Base-by-base conservation (phyloP, 64 coral and sea anemone genomes). In the Montipora sp. region DNA sequence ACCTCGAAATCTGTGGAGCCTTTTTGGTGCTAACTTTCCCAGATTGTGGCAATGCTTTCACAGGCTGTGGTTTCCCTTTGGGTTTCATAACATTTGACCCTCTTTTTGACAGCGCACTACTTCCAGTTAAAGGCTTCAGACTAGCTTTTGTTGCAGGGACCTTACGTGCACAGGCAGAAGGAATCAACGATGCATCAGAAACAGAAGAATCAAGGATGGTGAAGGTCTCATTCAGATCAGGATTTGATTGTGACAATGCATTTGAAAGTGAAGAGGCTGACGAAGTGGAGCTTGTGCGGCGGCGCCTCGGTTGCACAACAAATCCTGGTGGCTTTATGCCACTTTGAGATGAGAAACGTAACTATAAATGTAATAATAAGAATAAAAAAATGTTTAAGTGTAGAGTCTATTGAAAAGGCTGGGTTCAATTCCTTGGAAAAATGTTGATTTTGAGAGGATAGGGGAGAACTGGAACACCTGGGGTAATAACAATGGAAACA, bases 161-260 rank as follows among this genome's bases (percentile, higher is more conserved):
- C 15, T 84, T 84, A 47, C 82, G 82, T 22, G 82, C 5, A 44
- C 82, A 85, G 82, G n/a, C 16, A 72, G 27, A 22, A 12, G 65
- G 82, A 49, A 85, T 20, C 48, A 47, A 70, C 21, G 82, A 44
- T 46, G 65, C n/a, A 47, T 85, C 82, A 50, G 63, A 71, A 18
- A 47, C 19, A 4, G 45, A 72, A 71, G 60, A 43, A 19, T 72
- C 78, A 7, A 73, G 45, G 15, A 93, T 9, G 10, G 76, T 80
- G 60, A 93, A 93, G 1, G 91, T 88, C 11, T 93, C 91, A 80
- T 93, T 93, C 21, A 80, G 16, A 48, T 90, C 77, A 83, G 71
- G 55, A 79, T 59, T 84, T 63, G 90, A 73, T 51, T 65, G 14
- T 45, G 91, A 92, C 13, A 86, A 79, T 2, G 60, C 59, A 80